Percentiles rank a stretch among this genome's conserved stretches.
These are phyloP conservation scores for Lepus europaeus DNA, from an alignment of 2,113 vertebrate genomes.

Conservation along the genomic window DNA sequence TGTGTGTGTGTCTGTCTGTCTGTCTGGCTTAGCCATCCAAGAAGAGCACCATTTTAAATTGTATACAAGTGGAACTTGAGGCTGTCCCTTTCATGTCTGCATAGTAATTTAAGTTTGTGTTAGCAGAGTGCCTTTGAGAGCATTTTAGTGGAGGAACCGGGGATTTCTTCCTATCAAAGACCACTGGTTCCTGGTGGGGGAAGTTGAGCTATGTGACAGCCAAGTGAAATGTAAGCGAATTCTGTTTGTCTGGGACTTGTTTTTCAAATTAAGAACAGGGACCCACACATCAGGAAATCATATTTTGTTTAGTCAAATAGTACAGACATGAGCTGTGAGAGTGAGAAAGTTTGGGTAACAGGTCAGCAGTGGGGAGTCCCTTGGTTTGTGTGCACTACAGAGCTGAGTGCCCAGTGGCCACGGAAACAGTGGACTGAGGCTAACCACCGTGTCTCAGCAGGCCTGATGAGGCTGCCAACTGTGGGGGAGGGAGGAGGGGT, in stretches of 20 bases:
- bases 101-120: constrained; percentile 8
- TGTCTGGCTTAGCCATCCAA: neutral
- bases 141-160: neutral
- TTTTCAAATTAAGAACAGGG: constrained; percentile 29
- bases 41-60: constrained; percentile 39
- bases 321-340: neutral
- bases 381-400: neutral
- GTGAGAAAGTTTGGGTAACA: neutral
- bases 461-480: too few species aligned
- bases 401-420: neutral
- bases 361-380: too few species aligned
- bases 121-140: constrained; percentile 13
- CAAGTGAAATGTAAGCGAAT: constrained; percentile 34
- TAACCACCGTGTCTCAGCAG: neutral
- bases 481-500: fast-evolving
- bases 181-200: neutral
- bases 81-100: neutral
- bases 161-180: neutral
- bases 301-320: neutral
- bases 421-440: neutral
- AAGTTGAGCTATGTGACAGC: neutral
- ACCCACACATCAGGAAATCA: neutral
- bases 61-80: neutral
- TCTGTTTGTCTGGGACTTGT: constrained; percentile 13
- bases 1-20: neutral